These are phyloP conservation scores for Clytia hemisphaerica DNA, from an alignment of 30 jellyfish, hydroid and myxozoan species.

Conservation along the genomic window DNA sequence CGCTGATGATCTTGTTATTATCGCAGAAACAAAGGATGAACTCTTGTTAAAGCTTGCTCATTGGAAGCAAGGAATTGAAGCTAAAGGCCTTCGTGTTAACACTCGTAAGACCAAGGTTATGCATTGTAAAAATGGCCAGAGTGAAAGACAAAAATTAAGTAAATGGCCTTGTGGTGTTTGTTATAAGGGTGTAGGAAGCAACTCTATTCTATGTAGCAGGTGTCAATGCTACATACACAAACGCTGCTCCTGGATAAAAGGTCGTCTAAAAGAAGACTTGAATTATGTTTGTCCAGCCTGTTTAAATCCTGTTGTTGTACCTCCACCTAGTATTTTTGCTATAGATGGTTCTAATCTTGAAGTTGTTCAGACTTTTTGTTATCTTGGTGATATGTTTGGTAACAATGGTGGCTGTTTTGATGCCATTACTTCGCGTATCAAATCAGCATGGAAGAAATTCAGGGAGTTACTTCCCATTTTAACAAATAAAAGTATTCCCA, in stretches of 20 bases:
- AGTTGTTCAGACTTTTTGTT: not conserved
- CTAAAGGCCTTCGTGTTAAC: conserved; percentile 1
- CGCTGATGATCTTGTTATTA: too few species aligned
- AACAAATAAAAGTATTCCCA: not conserved
- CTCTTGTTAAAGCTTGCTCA: too few species aligned
- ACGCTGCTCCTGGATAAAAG: not conserved
- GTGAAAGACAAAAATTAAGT: not conserved
- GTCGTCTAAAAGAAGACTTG: not conserved
- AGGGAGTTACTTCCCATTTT: not conserved
- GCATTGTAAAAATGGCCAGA: not conserved
- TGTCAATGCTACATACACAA: not conserved
- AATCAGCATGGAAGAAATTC: not conserved
- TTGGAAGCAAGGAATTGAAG: too few species aligned
- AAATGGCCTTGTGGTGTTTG: conserved; percentile 1
- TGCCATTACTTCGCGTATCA: not conserved
- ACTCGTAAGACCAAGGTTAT: not conserved
- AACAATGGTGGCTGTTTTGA: not conserved
- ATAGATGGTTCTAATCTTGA: not conserved
- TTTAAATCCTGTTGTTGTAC: not conserved
- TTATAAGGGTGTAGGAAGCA: conserved; percentile 2
- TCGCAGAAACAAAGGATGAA: too few species aligned
- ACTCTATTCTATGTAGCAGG: not conserved
- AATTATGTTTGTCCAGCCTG: not conserved
- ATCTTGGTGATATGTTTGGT: not conserved
- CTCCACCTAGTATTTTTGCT: not conserved